These are phyloP conservation scores for Drosophila ficusphila DNA, from an alignment of 1,140 invertebrate species.

Conservation along the genomic window DNA sequence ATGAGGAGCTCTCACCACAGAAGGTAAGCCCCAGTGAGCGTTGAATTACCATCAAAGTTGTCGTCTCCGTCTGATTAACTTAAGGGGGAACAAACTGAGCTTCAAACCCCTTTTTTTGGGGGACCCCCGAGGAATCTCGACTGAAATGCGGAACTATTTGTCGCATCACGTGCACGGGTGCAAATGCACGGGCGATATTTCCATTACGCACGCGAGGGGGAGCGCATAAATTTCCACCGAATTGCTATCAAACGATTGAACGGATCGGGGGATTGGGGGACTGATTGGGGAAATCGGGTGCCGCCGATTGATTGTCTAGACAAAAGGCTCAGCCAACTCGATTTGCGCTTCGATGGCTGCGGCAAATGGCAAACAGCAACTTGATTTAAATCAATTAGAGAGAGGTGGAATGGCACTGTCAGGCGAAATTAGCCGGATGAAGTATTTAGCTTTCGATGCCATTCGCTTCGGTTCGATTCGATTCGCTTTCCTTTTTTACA, in stretches of 20 bases:
- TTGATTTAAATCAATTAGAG: conserved; percentile 82
- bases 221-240: conserved; percentile 65
- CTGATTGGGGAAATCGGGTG: conserved; percentile 6
- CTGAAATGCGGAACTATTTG: conserved; percentile 78
- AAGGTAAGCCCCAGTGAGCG: conserved; percentile 19
- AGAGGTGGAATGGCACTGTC: conserved; percentile 62
- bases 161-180: conserved; percentile 75
- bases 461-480: conserved; percentile 21
- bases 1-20: conserved; percentile 28
- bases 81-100: conserved; percentile 29
- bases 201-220: conserved; percentile 67
- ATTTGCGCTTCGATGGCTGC: conserved; percentile 29
- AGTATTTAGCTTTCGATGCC: conserved; percentile 65
- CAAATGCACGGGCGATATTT: conserved; percentile 71
- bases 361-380: conserved; percentile 64
- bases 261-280: neutral
- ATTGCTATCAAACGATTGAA: conserved; percentile 26
- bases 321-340: conserved; percentile 34
- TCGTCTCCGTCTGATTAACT: conserved; percentile 64
- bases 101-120: neutral
- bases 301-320: conserved; percentile 76
- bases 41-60: conserved; percentile 42
- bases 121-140: conserved; percentile 15
- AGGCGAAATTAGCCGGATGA: conserved; percentile 72
- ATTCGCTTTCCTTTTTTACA: conserved; percentile 34